Percentiles rank a stretch among this genome's conserved stretches.
phyloP scores from a whole-genome alignment of 1,140 invertebrate species.

The Cheumatopsyche charites region DNA sequence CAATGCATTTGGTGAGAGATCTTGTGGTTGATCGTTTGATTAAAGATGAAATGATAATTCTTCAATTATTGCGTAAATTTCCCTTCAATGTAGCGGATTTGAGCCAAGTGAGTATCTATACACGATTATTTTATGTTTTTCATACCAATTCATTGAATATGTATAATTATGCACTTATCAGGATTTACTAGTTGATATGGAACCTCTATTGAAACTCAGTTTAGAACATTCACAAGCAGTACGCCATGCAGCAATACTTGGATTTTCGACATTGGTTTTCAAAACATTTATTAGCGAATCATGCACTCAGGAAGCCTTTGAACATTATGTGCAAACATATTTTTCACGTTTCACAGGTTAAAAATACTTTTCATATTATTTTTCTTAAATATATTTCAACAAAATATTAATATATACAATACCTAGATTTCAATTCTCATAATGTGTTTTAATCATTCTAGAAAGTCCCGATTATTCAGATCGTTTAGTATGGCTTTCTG shows the following conservation, averaged over 20 bases:
- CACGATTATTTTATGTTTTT: conserved; percentile 12
- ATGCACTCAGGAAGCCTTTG: conserved; percentile 68
- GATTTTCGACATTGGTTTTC: conserved; percentile 72
- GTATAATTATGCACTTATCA: background rate
- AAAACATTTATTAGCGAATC: conserved; percentile 64
- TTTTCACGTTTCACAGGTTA: conserved; percentile 68
- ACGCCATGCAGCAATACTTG: conserved; percentile 69
- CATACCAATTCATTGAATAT: too few species aligned
- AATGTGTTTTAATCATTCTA: conserved; percentile 51
- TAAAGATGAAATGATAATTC: conserved; percentile 53
- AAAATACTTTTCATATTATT: background rate
- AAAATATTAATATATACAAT: background rate
- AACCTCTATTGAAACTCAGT: conserved; percentile 61
- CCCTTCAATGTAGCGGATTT: conserved; percentile 57
- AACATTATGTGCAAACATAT: conserved; percentile 72
- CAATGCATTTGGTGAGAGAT: conserved; percentile 68
- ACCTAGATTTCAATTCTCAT: background rate
- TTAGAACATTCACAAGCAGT: conserved; percentile 58
- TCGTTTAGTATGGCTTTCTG: conserved; percentile 74
- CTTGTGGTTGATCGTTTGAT: conserved; percentile 61
- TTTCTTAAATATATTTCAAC: background rate
- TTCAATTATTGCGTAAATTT: conserved; percentile 55
- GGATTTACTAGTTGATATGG: conserved; percentile 58
- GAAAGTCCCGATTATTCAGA: conserved; percentile 69
- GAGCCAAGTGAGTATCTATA: conserved; percentile 15